Evolutionary conservation across 2,888 invertebrate species (phyloP), one percentile per base, ranked within the genome.

Genomic region (Drosophila ochracea): DNA sequence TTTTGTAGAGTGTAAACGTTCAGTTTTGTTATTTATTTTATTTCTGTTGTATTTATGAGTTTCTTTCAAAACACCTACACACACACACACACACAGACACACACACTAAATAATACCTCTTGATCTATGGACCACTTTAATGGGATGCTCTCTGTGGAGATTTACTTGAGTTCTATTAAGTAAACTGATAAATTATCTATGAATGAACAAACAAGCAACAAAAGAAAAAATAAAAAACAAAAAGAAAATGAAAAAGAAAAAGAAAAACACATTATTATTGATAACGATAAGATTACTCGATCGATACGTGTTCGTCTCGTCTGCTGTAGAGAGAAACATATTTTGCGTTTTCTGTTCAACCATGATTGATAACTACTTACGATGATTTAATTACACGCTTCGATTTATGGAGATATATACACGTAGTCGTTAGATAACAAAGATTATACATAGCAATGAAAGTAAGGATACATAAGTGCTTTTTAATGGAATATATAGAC

Each of bases 401-500:
- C 16, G 37, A 63, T 53, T 19, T 25, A 54, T 43, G 28, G 11
- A 43, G 43, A 53, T 49, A 62, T 30, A 66, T 19, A 76, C 47
- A 54, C 53, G 21, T 74, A 77, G 69, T 30, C 58, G 37, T 65
- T 43, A 75, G 70, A 30, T 50, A 60, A 71, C 31, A 33, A 19
- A 33, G 49, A 19, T 33, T 54, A 73, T 53, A 73, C 35, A 76
- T 80, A 69, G 65, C 41, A 33, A 63, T 73, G 50, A 39, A 55
- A 68, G 39, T 80, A 80, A 80, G 75, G 55, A 81, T 85, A 89
- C 89, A 89, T 85, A 85, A 85, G 85, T 85, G 85, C 85, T 85
- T 85, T 85, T 85, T 85, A 89, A 83, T 69, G 81, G 66, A 84
- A 84, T 89, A 89, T 84, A 85, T 84, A 89, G 87, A 80, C 84